Evolutionary conservation across 2,888 invertebrate species (phyloP), one percentile per base, ranked within the genome.

Genomic region (Drymonia ruficornis): DNA sequence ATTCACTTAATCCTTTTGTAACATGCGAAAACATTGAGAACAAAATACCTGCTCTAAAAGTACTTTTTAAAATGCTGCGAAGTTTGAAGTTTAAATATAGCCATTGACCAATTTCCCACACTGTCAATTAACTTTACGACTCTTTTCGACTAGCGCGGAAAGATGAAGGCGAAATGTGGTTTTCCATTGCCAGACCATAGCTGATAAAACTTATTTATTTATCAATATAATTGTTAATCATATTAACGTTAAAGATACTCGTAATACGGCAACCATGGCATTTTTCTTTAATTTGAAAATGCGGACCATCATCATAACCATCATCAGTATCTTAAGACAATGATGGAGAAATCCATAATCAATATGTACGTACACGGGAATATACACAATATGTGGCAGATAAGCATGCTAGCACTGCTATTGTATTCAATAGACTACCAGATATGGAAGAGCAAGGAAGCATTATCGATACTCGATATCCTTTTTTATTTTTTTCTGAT

Each of bases 371-470:
- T 71, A 72, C n/a, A n/a, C n/a, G n/a, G n/a, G n/a, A n/a, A n/a
- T 67, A 68, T 73, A 74, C 57, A 63, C 58, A 64, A 66, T 61
- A 73, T 50, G 40, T 53, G 60, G 53, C 47, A 63, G 60, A 74
- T 73, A 70, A 47, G 48, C 62, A 66, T 61, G 67, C 68, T 66
- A 70, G 65, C 61, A 63, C 52, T 48, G 56, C 76, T 66, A 85
- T 84, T 82, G 79, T 83, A 79, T 82, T 79, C 78, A 70, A 73
- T 73, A 70, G 74, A 67, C 67, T 61, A 61, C 63, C 74, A 74
- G 76, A 81, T 74, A 76, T 74, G 63, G 63, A 70, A 68, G 72
- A 73, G 64, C 65, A 63, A 59, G 55, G 61, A 53, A 70, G 67
- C 66, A 64, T 69, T 66, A 66, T 74, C 67, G 59, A 61, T 71